Evolutionary conservation across 2,888 invertebrate genomes (phyloP).

Genomic region (Geophilus truncorum): DNA sequence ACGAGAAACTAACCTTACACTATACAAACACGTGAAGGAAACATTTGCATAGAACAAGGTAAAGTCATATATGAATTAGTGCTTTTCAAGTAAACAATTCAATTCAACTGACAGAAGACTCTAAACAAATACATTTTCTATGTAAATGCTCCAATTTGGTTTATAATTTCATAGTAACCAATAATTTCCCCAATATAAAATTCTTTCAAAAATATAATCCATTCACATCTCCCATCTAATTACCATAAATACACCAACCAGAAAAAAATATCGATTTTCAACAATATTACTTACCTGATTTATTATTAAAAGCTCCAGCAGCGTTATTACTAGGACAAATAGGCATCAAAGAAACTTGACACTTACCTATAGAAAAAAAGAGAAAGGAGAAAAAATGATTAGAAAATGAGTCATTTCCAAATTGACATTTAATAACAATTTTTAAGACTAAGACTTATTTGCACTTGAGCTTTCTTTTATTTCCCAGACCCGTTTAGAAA

Average conservation of each 20-base stretch:
- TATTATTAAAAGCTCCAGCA: neutral
- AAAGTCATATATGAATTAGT: no score
- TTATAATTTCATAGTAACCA: no score
- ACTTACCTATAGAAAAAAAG: slow-evolving; percentile 1
- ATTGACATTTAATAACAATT: neutral
- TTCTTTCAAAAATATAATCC: neutral
- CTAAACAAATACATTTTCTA: no score
- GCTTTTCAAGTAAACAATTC: no score
- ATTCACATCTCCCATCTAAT: neutral
- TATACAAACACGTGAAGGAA: no score
- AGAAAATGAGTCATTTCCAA: neutral
- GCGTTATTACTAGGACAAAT: slow-evolving; percentile 1
- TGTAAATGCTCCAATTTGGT: no score
- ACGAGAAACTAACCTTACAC: no score
- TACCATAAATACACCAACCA: neutral
- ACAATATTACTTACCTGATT: neutral
- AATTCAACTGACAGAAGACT: no score
- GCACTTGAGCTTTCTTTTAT: neutral
- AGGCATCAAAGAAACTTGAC: slow-evolving; percentile 15
- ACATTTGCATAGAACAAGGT: no score
- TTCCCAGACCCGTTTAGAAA: neutral
- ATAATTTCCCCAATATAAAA: no score
- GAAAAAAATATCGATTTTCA: neutral
- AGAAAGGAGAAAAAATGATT: neutral
- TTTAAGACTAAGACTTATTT: neutral